Evolutionary conservation across 1,140 invertebrate genomes (phyloP).

Genomic region (Eufriesea mexicana): DNA sequence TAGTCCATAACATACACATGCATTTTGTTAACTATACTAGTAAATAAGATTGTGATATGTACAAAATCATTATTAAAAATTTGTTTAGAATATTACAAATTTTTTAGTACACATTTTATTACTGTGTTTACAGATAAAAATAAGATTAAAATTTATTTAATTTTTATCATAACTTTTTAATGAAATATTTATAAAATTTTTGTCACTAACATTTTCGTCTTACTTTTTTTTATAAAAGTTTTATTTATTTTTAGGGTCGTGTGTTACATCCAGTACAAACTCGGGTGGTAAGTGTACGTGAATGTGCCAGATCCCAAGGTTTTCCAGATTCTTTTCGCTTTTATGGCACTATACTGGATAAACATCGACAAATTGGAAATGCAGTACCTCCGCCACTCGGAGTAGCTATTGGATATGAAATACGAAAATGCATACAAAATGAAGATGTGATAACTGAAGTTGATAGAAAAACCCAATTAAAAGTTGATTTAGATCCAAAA

Average conservation of each 20-base stretch:
- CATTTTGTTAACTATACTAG: no score
- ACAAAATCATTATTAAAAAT: no score
- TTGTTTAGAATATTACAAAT: no score
- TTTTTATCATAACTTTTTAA: neutral
- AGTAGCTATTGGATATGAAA: constrained; percentile 89
- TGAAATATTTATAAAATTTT: no score
- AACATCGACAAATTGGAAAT: constrained; percentile 94
- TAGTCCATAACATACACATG: no score
- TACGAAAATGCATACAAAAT: constrained; percentile 83
- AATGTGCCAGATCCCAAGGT: constrained; percentile 94
- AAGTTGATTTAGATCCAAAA: neutral
- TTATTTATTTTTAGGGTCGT: constrained; percentile 81
- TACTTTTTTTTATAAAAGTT: no score
- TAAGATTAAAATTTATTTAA: no score
- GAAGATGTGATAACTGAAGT: neutral
- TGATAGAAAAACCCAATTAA: neutral
- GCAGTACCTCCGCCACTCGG: constrained; percentile 93
- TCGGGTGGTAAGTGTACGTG: constrained; percentile 91
- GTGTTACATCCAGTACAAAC: constrained; percentile 92
- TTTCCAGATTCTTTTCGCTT: constrained; percentile 92
- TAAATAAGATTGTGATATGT: no score
- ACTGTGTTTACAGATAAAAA: no score
- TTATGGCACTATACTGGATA: constrained; percentile 89
- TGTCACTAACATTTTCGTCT: no score
- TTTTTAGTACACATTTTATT: no score